Evolutionary conservation across 1,140 invertebrate genomes (phyloP), one percentile per base, ranked within the genome.

Genomic region (Drosophila trapezifrons): DNA sequence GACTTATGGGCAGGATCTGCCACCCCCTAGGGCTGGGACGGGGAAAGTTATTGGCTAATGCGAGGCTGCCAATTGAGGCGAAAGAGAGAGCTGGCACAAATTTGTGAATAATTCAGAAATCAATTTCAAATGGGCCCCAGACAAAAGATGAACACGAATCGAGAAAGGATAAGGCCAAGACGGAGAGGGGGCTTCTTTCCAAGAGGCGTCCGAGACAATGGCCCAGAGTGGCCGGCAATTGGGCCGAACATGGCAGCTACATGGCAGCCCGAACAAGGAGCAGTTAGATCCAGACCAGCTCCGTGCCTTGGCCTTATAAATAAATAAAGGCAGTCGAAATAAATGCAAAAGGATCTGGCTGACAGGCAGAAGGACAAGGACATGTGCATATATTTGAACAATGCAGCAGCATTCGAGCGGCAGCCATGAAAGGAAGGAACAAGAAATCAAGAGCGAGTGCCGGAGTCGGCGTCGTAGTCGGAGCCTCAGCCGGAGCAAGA

Each of bases 81-180:
- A 38, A 60, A 32, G 54, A 18, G 17, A 65, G 49, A 62, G 66
- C 63, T 54, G 37, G 71, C 56, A 51, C 35, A 80, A 67, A 80
- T 75, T 77, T 59, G 69, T 89, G 80, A 80, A 89, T 89, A 83
- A 89, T 89, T 89, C 84, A 89, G 56, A 89, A 89, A 89, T 89
- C 84, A 89, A 89, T 90, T 89, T 71, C 64, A 43, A 67, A 83
- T 77, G 42, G 46, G 35, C 49, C 43, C 54, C 60, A 67, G 64
- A 71, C 63, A 74, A 74, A 63, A 58, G 67, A 63, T 58, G 76
- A 59, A 46, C 43, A 54, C 55, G 54, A 73, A 78, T 63, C 60
- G 43, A 32, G 37, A 22, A 52, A 59, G 47, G 42, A 56, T 60
- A 64, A 67, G 52, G 45, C 73, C 63, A 47, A 46, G 43, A 49